Evolutionary conservation across 2,797 vertebrate genomes (phyloP), one percentile per base, ranked within the genome.

Genomic region (Borostomias antarcticus): DNA sequence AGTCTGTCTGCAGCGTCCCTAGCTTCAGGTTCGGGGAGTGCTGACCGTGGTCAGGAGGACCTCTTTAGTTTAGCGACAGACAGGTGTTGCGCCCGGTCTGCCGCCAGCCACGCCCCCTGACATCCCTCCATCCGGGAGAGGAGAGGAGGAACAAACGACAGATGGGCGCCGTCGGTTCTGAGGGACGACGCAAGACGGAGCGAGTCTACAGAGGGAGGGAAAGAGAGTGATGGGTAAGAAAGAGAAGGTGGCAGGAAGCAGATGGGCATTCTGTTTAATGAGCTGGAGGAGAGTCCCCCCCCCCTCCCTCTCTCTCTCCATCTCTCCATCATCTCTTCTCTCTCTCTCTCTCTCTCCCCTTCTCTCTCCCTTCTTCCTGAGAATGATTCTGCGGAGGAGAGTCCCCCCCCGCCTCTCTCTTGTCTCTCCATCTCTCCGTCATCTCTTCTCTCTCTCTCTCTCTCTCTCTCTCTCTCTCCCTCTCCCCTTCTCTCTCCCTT

Each of bases 231-330:
- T 43, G 40, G 25, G 6, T 30, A 5, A 53, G 10, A 15, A 48
- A 28, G 26, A 33, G 28, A 73, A 69, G 67, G 59, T 74, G 84
- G 73, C 28, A 64, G 75, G 75, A 66, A 77, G 69, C 81, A 86
- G 76, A 81, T 78, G 80, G 83, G 40, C 63, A 21, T 58, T 57
- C 52, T 64, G 69, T 78, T 67, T 73, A 73, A 76, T 76, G 72
- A 74, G 62, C 40, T 32, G 29, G 47, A 54, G 47, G 62, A 78
- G 25, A 59, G 45, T 2, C 10, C 47, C 5, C 47, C 19, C 15
- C 19, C 47, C 19, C 47, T 50, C n/a, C n/a, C 47, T 21, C 47
- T 19, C 15, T 50, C 47, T 50, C 47, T 50, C n/a, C n/a, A 8
- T 23, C 47, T 48, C n/a, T 48, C 45, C 45, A n/a, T n/a, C 19